phyloP scores from a whole-genome alignment of 2,113 vertebrate genomes.

The Poecile atricapillus region DNA sequence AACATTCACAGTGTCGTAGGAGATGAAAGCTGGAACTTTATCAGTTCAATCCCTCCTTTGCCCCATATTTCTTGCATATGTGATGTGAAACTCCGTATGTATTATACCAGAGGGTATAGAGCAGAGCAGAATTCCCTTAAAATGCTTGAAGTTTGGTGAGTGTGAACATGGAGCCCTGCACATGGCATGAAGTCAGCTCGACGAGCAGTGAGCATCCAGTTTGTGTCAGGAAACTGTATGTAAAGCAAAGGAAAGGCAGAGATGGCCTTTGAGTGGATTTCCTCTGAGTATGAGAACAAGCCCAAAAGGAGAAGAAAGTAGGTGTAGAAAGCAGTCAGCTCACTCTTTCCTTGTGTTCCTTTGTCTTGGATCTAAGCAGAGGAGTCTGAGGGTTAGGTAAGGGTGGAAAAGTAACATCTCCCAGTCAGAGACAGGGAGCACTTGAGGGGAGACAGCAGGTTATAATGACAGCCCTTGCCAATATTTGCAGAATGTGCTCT shows the following conservation, averaged over 20 bases:
- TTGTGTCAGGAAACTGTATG: background rate
- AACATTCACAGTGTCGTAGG: background rate
- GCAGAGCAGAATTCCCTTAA: background rate
- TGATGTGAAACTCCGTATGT: background rate
- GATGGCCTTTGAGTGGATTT: background rate
- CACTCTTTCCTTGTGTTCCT: background rate
- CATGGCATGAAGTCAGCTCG: rapidly evolving
- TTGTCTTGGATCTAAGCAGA: background rate
- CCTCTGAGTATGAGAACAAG: background rate
- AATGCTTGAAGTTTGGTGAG: background rate
- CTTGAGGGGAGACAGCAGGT: background rate
- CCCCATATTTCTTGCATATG: background rate
- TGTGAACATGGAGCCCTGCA: background rate
- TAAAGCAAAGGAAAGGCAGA: background rate
- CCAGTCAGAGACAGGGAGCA: background rate
- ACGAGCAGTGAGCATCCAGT: background rate
- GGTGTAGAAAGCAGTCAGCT: background rate
- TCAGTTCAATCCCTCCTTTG: background rate
- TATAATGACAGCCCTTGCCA: background rate
- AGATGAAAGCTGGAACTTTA: background rate
- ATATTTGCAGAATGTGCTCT: background rate
- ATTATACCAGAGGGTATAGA: background rate
- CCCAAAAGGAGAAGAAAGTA: background rate
- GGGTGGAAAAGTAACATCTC: background rate
- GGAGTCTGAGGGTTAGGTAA: background rate